Percentiles rank a stretch among this genome's conserved stretches.
Conservation (phyloP, 2,113 vertebrate species). For the Chrysochloris asiatica region DNA sequence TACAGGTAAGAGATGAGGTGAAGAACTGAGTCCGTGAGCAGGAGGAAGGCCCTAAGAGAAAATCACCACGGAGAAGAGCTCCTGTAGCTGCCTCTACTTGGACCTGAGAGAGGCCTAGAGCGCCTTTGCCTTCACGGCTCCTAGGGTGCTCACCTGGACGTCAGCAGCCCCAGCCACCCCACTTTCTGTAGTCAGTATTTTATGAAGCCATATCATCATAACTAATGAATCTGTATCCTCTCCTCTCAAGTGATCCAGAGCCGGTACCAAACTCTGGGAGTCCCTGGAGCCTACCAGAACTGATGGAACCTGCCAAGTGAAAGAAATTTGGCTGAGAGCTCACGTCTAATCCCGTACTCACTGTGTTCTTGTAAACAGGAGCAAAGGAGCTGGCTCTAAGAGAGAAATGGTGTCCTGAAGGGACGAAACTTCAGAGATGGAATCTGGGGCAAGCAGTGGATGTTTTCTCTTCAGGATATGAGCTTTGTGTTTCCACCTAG, state of each 20-base stretch:
- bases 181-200: constrained; percentile 77
- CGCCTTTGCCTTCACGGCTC: constrained; percentile 72
- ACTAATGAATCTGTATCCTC: constrained; percentile 59
- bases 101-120: constrained; percentile 47
- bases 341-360: not conserved
- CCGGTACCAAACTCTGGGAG: constrained; percentile 55
- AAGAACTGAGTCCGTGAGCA: not conserved
- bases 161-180: constrained; percentile 45
- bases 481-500: constrained; percentile 21
- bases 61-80: not conserved
- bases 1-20: not conserved
- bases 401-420: constrained; percentile 2
- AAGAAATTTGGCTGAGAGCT: constrained; percentile 22
- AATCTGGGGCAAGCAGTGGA: not conserved
- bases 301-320: constrained; percentile 27
- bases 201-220: constrained; percentile 78
- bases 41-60: not conserved
- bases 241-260: constrained; percentile 64
- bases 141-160: constrained; percentile 56
- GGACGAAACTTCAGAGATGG: not conserved
- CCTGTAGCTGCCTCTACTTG: constrained; percentile 57
- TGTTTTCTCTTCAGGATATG: not conserved
- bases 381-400: not conserved
- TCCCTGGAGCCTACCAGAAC: constrained; percentile 38
- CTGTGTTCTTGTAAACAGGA: not conserved